A percentile compares a stretch with the other conserved stretches of the same genome.
Evolutionary conservation across 1,140 invertebrate species (phyloP).

Genomic region (Nilaparvata lugens): DNA sequence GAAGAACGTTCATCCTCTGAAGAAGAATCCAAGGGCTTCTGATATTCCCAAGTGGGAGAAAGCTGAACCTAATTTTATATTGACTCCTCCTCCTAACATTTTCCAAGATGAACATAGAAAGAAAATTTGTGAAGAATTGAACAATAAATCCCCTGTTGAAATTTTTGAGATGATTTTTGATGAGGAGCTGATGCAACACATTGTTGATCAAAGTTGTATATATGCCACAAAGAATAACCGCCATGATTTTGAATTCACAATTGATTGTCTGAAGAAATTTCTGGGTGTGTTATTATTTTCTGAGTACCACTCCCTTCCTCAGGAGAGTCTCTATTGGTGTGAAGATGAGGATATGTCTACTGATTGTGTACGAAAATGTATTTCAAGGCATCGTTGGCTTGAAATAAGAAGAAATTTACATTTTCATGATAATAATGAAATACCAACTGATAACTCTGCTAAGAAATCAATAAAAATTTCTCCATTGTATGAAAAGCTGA

Average conservation of each 20-base stretch:
- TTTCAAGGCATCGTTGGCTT: background rate
- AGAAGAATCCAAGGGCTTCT: no score
- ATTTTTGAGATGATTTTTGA: no score
- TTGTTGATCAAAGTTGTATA: no score
- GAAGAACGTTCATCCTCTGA: no score
- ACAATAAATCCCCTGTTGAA: no score
- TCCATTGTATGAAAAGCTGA: conserved; percentile 10
- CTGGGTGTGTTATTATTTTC: conserved; percentile 4
- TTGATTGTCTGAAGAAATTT: conserved; percentile 8
- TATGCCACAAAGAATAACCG: no score
- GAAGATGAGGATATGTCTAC: conserved; percentile 7
- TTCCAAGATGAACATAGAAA: no score
- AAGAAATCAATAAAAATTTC: conserved; percentile 12
- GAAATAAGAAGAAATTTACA: conserved; percentile 15
- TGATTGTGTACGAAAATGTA: conserved; percentile 8
- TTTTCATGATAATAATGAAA: conserved; percentile 12
- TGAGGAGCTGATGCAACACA: no score
- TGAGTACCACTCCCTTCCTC: background rate
- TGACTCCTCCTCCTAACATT: no score
- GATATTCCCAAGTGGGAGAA: no score
- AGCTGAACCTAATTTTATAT: no score
- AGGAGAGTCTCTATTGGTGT: conserved; percentile 9
- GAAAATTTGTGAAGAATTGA: no score
- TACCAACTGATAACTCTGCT: conserved; percentile 7
- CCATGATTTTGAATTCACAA: background rate